Evolutionary conservation across 2,888 invertebrate genomes (phyloP).

Genomic region (Coleophora flavipennella): DNA sequence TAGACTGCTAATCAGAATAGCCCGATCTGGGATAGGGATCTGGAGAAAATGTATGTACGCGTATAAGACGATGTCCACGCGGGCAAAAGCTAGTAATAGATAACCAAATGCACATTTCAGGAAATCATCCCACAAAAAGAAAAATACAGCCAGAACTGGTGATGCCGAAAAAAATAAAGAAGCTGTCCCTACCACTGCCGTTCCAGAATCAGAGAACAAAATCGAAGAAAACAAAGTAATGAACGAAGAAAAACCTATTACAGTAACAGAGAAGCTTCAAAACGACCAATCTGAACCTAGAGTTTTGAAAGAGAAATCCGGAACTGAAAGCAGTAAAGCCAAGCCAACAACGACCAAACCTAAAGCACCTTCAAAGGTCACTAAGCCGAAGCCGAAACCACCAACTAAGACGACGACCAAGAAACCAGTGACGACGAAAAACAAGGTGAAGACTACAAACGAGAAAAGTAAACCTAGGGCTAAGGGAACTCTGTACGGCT

Average conservation of each 20-base stretch:
- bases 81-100: too few species aligned
- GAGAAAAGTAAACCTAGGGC: constrained; percentile 75
- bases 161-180: constrained; percentile 26
- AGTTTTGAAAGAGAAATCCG: constrained; percentile 40
- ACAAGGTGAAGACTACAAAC: constrained; percentile 44
- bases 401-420: constrained; percentile 41
- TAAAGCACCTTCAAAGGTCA: constrained; percentile 31
- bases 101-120: constrained; percentile 28
- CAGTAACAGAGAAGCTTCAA: constrained; percentile 18
- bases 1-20: too few species aligned
- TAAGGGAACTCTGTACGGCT: constrained; percentile 84
- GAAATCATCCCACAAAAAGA: constrained; percentile 51
- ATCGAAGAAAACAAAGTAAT: constrained; percentile 26
- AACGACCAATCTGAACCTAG: constrained; percentile 31
- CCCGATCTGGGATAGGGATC: too few species aligned
- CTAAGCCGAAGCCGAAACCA: constrained; percentile 43
- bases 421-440: constrained; percentile 43
- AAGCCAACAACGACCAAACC: constrained; percentile 34
- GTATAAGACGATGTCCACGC: too few species aligned
- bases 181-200: constrained; percentile 25
- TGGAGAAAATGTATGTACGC: too few species aligned
- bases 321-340: constrained; percentile 43
- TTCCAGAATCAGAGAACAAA: constrained; percentile 26
- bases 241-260: constrained; percentile 27
- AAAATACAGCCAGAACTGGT: constrained; percentile 47